Conservation (phyloP, 2,797 vertebrate genomes). For the Schizopygopsis malacanthus region DNA sequence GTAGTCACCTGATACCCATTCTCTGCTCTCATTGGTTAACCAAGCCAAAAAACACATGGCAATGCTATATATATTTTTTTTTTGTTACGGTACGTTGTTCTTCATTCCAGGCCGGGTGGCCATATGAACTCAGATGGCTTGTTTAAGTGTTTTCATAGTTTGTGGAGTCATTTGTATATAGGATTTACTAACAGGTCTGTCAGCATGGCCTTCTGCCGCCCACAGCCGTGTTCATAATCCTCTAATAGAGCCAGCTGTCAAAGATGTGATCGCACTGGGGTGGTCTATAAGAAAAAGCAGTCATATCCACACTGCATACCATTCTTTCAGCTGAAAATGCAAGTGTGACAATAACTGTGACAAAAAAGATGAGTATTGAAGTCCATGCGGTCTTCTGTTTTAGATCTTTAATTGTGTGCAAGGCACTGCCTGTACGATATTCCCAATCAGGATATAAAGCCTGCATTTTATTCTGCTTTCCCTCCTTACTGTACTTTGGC, state of each 20-base stretch:
- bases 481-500: constrained; percentile 20
- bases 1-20: constrained; percentile 14
- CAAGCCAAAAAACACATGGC: not conserved
- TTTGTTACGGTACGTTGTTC: not conserved
- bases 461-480: constrained; percentile 28
- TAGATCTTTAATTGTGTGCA: constrained; percentile 19
- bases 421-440: not conserved
- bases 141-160: constrained; percentile 37
- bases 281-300: constrained; percentile 23
- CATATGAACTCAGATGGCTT: constrained; percentile 11
- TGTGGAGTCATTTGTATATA: constrained; percentile 17
- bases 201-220: constrained; percentile 22
- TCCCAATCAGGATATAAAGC: not conserved
- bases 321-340: constrained; percentile 13
- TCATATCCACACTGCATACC: not conserved
- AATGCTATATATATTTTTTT: not conserved
- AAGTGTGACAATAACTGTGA: constrained; percentile 26
- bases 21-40: constrained; percentile 29
- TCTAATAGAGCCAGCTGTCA: constrained; percentile 45
- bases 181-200: constrained; percentile 14
- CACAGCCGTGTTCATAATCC: constrained; percentile 25
- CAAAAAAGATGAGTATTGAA: constrained; percentile 8
- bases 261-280: constrained; percentile 9
- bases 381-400: not conserved
- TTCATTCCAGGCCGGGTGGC: not conserved